Conservation (phyloP, 2,888 invertebrate species). For the Dasypolia templi region DNA sequence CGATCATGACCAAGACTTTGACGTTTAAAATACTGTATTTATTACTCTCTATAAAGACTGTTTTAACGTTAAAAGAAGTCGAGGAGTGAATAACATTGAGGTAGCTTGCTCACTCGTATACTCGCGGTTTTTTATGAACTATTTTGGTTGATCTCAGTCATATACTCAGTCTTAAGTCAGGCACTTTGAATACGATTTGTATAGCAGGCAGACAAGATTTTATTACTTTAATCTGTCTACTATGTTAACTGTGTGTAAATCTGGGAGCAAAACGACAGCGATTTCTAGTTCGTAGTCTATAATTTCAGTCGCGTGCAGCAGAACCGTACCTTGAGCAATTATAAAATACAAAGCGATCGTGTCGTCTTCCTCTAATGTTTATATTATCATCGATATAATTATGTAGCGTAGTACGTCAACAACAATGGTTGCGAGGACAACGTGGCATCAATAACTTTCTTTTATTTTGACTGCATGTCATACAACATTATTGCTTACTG, state of each 20-base stretch:
- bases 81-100: conserved; percentile 41
- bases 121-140: conserved; percentile 4
- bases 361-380: conserved; percentile 48
- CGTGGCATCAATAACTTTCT: conserved; percentile 47
- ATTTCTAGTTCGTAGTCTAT: neutral
- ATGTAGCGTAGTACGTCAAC: conserved; percentile 60
- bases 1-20: conserved; percentile 5
- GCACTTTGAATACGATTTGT: conserved; percentile 40
- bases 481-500: neutral
- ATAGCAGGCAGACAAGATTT: conserved; percentile 15
- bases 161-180: conserved; percentile 53
- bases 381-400: conserved; percentile 46
- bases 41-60: conserved; percentile 25
- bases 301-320: conserved; percentile 36
- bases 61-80: conserved; percentile 13
- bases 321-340: conserved; percentile 56
- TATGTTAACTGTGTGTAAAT: conserved; percentile 10
- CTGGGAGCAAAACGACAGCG: neutral
- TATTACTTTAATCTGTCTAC: conserved; percentile 4
- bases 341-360: conserved; percentile 66
- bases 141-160: conserved; percentile 32
- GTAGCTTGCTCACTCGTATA: conserved; percentile 35
- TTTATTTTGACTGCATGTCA: conserved; percentile 1
- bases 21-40: conserved; percentile 3
- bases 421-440: conserved; percentile 59